These are phyloP conservation scores for Plagodis pulveraria DNA, from an alignment of 2,888 invertebrate species.

Conservation along the genomic window DNA sequence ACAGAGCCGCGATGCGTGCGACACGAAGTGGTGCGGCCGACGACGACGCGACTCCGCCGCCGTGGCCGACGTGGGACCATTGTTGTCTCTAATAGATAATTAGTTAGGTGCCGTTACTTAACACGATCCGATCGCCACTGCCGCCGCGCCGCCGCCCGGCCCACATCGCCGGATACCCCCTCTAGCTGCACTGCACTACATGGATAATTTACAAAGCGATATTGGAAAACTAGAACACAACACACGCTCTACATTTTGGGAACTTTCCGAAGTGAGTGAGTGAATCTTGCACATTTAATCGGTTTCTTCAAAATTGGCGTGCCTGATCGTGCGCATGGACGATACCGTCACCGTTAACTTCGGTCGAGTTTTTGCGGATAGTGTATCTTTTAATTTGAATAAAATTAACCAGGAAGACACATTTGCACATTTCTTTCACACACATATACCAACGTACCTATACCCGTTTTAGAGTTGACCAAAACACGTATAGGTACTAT, in stretches of 20 bases:
- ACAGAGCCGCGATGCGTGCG: constrained; percentile 46
- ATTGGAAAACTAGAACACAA: constrained; percentile 52
- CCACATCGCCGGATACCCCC: constrained; percentile 60
- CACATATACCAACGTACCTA: too few species aligned
- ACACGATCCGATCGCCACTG: constrained; percentile 70
- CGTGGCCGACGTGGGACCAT: constrained; percentile 72
- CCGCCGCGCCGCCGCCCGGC: constrained; percentile 53
- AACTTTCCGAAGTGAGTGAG: constrained; percentile 33
- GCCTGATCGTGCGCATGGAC: constrained; percentile 35
- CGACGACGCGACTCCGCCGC: constrained; percentile 22
- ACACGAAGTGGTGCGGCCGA: constrained; percentile 55
- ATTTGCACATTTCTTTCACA: too few species aligned
- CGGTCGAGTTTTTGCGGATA: constrained; percentile 21
- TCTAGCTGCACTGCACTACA: constrained; percentile 53
- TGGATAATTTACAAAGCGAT: constrained; percentile 49
- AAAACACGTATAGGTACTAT: too few species aligned
- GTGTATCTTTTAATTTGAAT: not conserved
- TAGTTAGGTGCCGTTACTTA: constrained; percentile 79
- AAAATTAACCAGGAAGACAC: too few species aligned
- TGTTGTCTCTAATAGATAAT: constrained; percentile 81
- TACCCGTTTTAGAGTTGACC: too few species aligned
- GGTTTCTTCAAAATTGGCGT: constrained; percentile 38
- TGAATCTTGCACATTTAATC: constrained; percentile 38
- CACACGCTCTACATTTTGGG: constrained; percentile 42
- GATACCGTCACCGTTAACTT: constrained; percentile 36